Base-by-base conservation (phyloP, 2,797 vertebrate genomes). In the Anguilla obscura region DNA sequence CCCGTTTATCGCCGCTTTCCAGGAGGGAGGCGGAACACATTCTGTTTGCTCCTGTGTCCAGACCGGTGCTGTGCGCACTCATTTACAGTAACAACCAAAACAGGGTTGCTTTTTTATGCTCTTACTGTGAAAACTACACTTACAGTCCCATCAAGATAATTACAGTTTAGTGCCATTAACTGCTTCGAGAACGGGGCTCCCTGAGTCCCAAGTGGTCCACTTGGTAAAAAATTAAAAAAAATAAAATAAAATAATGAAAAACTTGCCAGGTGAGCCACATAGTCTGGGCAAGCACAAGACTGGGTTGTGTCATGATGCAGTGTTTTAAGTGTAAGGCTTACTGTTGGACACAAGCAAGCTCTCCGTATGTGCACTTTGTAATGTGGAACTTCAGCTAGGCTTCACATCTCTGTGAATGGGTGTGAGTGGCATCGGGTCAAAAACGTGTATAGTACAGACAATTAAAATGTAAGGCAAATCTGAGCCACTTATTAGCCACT, bases 1-100 rank as follows among this genome's bases (percentile, higher is more conserved):
- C 90, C 90, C 89, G 90, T 92, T 91, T 93, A 92, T 92, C 90
- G 90, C 90, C 86, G 86, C 91, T 91, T 91, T 91, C 87, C 87
- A 90, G 89, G 90, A 88, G 90, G 33, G 87, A 89, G 91, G 90
- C 89, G 90, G 89, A 88, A 91, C 76, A 56, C 84, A 87, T 88
- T 90, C 90, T 91, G 91, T 90, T 92, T 91, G 90, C 88, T 89
- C 86, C 89, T 88, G 88, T 88, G 66, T 90, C 88, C 91, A 92
- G 60, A 88, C 88, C 89, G 88, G 85, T 88, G 88, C 88, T 90
- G 89, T 90, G 84, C 90, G 85, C 86, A 86, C 6, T 8, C 40
- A 16, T 18, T 80, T 36, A 48, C 76, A 80, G 40, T 0, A 45
- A 48, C 2, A 36, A 76, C 71, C n/a, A 33, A 8, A 10, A 3